Evolutionary conservation across 2,888 invertebrate species (phyloP).

Genomic region (Lepidocyrtoides sp.): DNA sequence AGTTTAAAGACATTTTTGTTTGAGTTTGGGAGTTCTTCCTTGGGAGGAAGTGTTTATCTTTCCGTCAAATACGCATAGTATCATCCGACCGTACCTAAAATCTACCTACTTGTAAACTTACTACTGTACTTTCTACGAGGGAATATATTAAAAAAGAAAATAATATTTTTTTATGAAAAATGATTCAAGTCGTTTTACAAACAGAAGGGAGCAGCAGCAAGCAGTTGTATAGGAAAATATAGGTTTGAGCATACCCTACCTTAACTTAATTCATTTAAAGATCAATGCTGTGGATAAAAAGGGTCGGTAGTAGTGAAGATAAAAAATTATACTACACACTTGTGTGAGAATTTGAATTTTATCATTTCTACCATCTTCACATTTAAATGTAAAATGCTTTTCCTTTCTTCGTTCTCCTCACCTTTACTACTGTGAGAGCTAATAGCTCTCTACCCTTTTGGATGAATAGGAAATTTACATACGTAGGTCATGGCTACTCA

Average conservation of each 20-base stretch:
- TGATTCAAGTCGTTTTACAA: not conserved
- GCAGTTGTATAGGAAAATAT: too few relatives aligned
- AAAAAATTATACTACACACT: slow-evolving; percentile 1
- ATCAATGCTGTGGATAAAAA: not conserved
- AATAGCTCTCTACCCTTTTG: not conserved
- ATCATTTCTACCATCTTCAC: slow-evolving; percentile 33
- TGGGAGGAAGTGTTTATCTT: not conserved
- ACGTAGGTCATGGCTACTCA: slow-evolving; percentile 38
- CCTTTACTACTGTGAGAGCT: not conserved
- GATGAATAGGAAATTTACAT: slow-evolving; percentile 9
- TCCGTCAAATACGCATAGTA: not conserved
- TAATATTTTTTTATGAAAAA: not conserved
- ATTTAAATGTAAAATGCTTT: slow-evolving; percentile 9
- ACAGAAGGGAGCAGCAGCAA: too few relatives aligned
- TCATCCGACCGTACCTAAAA: not conserved
- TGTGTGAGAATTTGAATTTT: slow-evolving; percentile 63
- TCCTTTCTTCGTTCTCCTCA: not conserved
- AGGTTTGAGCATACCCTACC: not conserved
- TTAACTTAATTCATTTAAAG: slow-evolving; percentile 27
- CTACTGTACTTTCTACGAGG: too few relatives aligned
- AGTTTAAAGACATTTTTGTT: not conserved
- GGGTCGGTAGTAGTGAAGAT: slow-evolving; percentile 6
- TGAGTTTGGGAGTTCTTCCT: slow-evolving; percentile 5
- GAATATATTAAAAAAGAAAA: too few relatives aligned
- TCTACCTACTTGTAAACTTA: too few relatives aligned